phyloP scores from a whole-genome alignment of 2,888 invertebrate genomes.

The Agriotes lineatus region DNA sequence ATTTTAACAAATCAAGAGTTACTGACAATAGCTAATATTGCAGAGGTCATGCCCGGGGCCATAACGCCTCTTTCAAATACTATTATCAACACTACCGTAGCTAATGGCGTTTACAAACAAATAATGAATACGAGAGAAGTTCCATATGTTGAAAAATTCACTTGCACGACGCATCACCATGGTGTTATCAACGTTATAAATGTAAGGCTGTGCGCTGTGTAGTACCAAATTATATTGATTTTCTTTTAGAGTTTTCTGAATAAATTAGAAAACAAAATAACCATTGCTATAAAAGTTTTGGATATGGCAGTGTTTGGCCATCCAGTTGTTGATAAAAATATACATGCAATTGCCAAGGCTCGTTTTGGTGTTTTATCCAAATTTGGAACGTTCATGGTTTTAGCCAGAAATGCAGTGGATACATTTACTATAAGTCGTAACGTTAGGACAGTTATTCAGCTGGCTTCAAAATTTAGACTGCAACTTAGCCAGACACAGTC shows the following conservation, averaged over 20 bases:
- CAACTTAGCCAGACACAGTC: slow-evolving; percentile 55
- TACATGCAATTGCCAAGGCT: slow-evolving; percentile 66
- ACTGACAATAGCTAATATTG: slow-evolving; percentile 79
- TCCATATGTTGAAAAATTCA: slow-evolving; percentile 42
- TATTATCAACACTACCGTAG: slow-evolving; percentile 6
- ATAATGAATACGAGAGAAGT: slow-evolving; percentile 40
- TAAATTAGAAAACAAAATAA: too few relatives aligned
- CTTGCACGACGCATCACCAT: slow-evolving; percentile 58
- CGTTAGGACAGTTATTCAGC: slow-evolving; percentile 60
- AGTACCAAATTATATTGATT: too few relatives aligned
- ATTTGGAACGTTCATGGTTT: not conserved
- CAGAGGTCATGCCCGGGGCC: slow-evolving; percentile 77
- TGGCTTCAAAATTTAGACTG: slow-evolving; percentile 60
- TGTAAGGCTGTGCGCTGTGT: too few relatives aligned
- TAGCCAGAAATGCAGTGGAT: not conserved
- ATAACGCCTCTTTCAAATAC: slow-evolving; percentile 68
- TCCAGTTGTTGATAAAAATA: slow-evolving; percentile 69
- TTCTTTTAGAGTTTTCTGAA: too few relatives aligned
- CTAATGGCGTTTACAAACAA: not conserved
- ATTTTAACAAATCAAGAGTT: slow-evolving; percentile 75
- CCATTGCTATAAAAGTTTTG: slow-evolving; percentile 67
- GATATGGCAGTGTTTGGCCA: slow-evolving; percentile 76
- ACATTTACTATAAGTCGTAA: slow-evolving; percentile 48
- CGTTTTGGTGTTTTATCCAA: slow-evolving; percentile 63
- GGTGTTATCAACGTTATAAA: slow-evolving; percentile 57